Percentiles rank a stretch among this genome's conserved stretches.
Evolutionary conservation across 2,797 vertebrate genomes (phyloP).

Genomic region (Pachyuromys duprasi): DNA sequence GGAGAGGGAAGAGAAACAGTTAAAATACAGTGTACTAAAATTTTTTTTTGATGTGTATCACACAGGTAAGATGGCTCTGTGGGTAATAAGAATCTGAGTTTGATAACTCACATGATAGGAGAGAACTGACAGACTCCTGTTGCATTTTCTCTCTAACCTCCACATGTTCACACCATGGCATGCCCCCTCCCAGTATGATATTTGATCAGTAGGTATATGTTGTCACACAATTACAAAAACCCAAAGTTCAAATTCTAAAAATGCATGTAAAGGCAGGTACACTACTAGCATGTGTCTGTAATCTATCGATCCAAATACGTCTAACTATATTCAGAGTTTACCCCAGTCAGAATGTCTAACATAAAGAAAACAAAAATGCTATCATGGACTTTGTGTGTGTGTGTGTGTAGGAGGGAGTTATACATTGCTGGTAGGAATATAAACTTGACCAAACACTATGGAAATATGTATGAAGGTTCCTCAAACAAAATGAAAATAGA

Average conservation of each 20-base stretch:
- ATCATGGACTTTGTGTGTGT: background rate
- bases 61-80: background rate
- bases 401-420: background rate
- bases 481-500: background rate
- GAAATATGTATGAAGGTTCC: background rate
- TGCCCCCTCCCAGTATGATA: background rate
- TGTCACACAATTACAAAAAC: background rate
- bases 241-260: background rate
- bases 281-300: background rate
- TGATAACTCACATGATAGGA: background rate
- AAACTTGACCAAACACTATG: background rate
- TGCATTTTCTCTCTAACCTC: background rate
- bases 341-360: background rate
- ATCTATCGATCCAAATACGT: background rate
- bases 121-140: background rate
- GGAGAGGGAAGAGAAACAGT: background rate
- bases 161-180: background rate
- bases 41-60: background rate
- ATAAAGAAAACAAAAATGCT: background rate
- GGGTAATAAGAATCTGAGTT: background rate
- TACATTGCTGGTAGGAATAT: background rate
- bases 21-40: background rate
- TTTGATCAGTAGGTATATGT: background rate
- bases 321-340: background rate
- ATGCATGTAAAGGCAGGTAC: background rate